phyloP scores from a whole-genome alignment of 2,797 vertebrate genomes.

The Tympanoctomys barrerae region DNA sequence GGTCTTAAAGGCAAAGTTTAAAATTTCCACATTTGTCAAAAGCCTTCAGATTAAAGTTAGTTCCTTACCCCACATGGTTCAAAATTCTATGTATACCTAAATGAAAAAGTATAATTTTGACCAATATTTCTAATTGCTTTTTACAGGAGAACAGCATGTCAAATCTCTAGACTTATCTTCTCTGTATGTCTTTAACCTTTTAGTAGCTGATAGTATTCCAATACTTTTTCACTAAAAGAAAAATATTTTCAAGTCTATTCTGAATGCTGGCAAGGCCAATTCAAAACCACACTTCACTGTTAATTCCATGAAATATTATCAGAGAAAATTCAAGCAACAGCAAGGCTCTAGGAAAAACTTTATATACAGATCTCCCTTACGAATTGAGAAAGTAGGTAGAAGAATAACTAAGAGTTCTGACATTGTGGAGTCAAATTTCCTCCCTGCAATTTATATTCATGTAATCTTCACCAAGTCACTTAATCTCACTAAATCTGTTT shows the following conservation, averaged over 20 bases:
- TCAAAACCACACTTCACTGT: neutral
- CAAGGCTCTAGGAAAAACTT: neutral
- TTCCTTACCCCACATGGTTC: neutral
- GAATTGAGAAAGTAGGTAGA: neutral
- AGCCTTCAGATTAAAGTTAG: neutral
- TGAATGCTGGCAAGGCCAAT: neutral
- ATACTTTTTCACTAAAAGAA: constrained; percentile 13
- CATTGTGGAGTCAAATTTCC: neutral
- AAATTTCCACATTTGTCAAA: neutral
- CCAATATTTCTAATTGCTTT: neutral
- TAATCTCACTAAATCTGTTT: neutral
- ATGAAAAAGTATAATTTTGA: neutral
- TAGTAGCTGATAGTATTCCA: neutral
- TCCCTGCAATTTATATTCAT: neutral
- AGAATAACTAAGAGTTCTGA: neutral
- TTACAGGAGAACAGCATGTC: neutral
- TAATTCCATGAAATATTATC: neutral
- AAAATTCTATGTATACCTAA: neutral
- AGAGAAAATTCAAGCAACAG: neutral
- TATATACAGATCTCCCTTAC: neutral
- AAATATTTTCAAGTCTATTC: neutral
- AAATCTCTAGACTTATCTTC: neutral
- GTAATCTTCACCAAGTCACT: neutral
- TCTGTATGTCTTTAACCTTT: neutral
- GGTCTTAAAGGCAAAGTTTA: neutral